Conservation (phyloP, 1,140 invertebrate species). For the Camponotus vicinus region DNA sequence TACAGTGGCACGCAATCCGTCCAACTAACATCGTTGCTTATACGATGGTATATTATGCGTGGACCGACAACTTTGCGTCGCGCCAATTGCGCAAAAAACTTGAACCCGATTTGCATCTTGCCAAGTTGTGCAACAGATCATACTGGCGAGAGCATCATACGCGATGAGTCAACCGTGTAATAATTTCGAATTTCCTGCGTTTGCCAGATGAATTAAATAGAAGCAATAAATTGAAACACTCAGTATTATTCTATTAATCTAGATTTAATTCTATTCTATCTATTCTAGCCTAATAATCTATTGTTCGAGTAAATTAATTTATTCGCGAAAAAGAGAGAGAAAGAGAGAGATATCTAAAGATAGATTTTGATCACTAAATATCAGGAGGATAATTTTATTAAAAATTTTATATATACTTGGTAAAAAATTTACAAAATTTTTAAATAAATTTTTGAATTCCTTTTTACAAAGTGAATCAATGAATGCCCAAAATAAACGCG, state of each 20-base stretch:
- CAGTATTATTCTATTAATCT: too few species aligned
- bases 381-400: too few species aligned
- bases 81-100: constrained; percentile 70
- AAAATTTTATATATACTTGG: not conserved
- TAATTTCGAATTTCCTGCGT: constrained; percentile 57
- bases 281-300: not conserved
- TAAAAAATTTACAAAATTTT: not conserved
- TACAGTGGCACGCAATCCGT: not conserved
- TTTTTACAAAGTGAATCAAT: not conserved
- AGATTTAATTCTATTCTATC: too few species aligned
- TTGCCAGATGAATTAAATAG: not conserved
- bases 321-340: not conserved
- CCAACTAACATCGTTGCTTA: constrained; percentile 16
- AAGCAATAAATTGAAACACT: not conserved
- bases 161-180: constrained; percentile 57
- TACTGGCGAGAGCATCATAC: constrained; percentile 33
- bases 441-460: not conserved
- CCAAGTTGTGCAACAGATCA: constrained; percentile 70
- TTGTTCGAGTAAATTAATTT: not conserved
- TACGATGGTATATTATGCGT: not conserved
- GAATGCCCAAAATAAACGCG: not conserved
- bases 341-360: not conserved
- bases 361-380: not conserved
- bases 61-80: constrained; percentile 39
- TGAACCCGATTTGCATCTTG: constrained; percentile 72